Conservation (phyloP, 2,113 vertebrate species). For the Accipiter cooperii region DNA sequence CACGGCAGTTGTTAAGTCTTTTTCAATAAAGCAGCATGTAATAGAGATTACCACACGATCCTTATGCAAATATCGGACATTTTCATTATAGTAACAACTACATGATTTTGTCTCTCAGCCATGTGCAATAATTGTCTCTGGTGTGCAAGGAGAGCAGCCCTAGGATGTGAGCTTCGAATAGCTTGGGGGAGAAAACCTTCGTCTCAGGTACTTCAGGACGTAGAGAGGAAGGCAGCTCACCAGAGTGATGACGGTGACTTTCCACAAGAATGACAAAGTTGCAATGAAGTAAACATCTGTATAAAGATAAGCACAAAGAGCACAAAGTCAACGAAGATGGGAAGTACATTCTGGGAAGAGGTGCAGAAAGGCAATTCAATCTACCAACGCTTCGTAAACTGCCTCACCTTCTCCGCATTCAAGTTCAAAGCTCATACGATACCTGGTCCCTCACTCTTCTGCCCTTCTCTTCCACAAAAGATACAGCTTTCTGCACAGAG, state of each 20-base stretch:
- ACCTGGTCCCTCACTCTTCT: background rate
- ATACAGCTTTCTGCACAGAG: background rate
- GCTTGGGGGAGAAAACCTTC: slow-evolving; percentile 94
- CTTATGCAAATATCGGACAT: background rate
- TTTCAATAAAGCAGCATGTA: slow-evolving; percentile 3
- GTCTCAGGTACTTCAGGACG: slow-evolving; percentile 93
- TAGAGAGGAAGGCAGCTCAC: slow-evolving; percentile 98
- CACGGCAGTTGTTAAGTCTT: background rate
- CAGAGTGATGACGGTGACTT: slow-evolving; percentile 93
- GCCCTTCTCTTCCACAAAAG: background rate
- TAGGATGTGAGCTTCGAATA: slow-evolving; percentile 97
- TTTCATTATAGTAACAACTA: background rate
- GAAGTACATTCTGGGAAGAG: background rate
- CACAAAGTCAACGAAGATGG: background rate
- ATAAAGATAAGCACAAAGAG: background rate
- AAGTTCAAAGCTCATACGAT: background rate
- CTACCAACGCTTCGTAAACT: background rate
- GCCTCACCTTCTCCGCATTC: background rate
- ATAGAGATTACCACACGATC: slow-evolving; percentile 8
- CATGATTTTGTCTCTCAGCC: slow-evolving; percentile 12
- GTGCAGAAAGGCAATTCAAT: background rate
- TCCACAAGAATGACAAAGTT: slow-evolving; percentile 94
- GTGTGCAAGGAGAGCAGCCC: background rate
- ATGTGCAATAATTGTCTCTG: background rate
- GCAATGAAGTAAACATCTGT: slow-evolving; percentile 95